These are phyloP conservation scores for Rosalia funebris DNA, from an alignment of 2,888 invertebrate genomes.

Conservation along the genomic window DNA sequence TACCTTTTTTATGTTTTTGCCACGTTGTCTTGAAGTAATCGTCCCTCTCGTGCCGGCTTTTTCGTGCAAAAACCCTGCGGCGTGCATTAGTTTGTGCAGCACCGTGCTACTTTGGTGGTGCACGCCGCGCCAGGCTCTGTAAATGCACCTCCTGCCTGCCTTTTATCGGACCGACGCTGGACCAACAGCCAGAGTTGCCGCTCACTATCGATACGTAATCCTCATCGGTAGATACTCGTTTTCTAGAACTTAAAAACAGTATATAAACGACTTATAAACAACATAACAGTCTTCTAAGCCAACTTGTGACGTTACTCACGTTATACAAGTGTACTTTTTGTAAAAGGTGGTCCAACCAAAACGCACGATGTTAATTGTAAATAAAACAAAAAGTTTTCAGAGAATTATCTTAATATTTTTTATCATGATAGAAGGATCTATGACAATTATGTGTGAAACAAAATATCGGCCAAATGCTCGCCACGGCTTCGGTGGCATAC, in stretches of 20 bases:
- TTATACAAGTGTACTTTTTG: constrained; percentile 79
- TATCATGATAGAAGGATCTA: no score
- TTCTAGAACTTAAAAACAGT: constrained; percentile 67
- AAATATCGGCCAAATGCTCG: no score
- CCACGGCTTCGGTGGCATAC: no score
- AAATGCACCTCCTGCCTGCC: constrained; percentile 70
- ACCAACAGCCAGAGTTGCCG: constrained; percentile 83
- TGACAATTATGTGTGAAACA: no score
- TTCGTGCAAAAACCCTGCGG: constrained; percentile 83
- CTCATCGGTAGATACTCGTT: constrained; percentile 67
- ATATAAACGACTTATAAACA: no score
- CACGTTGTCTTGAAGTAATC: constrained; percentile 72
- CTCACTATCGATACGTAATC: constrained; percentile 79
- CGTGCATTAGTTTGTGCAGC: constrained; percentile 83
- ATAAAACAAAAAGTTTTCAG: no score
- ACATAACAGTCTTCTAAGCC: no score
- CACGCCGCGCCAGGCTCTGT: constrained; percentile 79
- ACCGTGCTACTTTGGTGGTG: constrained; percentile 78
- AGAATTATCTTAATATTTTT: no score
- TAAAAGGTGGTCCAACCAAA: no score
- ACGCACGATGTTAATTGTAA: no score
- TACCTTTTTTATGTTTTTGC: constrained; percentile 75
- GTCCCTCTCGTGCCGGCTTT: constrained; percentile 81
- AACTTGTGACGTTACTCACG: no score
- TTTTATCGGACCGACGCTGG: constrained; percentile 79